Evolutionary conservation across 2,113 vertebrate genomes (phyloP), one percentile per base, ranked within the genome.

Genomic region (Corythaixoides concolor): DNA sequence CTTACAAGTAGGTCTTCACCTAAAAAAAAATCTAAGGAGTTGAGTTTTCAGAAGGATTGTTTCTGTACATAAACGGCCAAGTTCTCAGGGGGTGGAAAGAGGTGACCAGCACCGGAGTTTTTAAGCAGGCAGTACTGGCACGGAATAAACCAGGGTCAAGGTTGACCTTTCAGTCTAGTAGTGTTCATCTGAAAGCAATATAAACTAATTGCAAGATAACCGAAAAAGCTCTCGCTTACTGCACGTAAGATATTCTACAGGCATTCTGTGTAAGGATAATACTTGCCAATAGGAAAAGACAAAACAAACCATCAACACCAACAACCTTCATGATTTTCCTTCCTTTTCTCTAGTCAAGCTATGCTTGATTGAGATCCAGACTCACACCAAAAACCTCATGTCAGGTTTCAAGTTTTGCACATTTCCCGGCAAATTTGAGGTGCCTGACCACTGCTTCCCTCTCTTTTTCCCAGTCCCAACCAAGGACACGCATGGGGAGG

Each of bases 271-370:
- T 43, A 53, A 66, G 68, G 73, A 49, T 20, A 76, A 58, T 41
- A 58, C 17, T 73, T 85, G 66, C 30, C 70, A 88, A 47, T 9
- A 73, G 52, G 15, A 35, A 67, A 62, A 86, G n/a, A 60, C 43
- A 50, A 75, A 11, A 55, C 30, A 28, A 47, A 17, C 16, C 21
- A 37, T 27, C 33, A 78, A 72, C 67, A 69, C 58, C 0, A 0
- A 95, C 91, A 97, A 76, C 84, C 87, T 96, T 95, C 87, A 64
- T 1, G 2, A 15, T 96, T 82, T 97, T 91, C 90, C 90, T 97
- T 93, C 96, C 75, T 86, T 70, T 94, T 86, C 72, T 59, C 45
- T 72, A 41, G 50, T 89, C 83, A 90, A 86, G 52, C 75, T 88
- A 49, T 4, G 32, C 75, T 97, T 91, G 95, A 95, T 76, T 94